Percentiles rank a stretch among this genome's conserved stretches.
Conservation (phyloP, 1,140 invertebrate species). For the Anastrepha obliqua region DNA sequence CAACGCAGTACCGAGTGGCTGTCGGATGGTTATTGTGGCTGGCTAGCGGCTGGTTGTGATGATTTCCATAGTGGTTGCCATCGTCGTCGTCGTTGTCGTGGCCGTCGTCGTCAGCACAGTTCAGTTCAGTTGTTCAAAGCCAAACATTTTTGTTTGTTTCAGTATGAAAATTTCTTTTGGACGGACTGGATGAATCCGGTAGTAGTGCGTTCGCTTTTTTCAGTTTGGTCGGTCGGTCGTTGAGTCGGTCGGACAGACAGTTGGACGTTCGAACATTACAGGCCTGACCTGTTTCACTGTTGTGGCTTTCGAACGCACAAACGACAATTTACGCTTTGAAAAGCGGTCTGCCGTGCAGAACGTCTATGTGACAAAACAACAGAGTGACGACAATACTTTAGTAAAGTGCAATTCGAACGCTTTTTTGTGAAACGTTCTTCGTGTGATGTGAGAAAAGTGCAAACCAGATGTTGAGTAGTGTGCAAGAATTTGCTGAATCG, state of each 20-base stretch:
- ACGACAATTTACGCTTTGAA: not conserved
- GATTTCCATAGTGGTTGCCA: conserved; percentile 6
- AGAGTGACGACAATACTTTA: conserved; percentile 3
- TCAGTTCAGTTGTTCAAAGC: conserved; percentile 33
- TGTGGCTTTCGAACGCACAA: conserved; percentile 36
- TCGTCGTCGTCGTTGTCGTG: not conserved
- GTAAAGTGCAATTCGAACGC: conserved; percentile 28
- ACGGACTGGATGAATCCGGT: conserved; percentile 52
- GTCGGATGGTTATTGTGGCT: conserved; percentile 10
- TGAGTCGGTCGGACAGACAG: not conserved
- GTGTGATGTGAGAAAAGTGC: conserved; percentile 19
- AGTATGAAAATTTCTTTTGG: conserved; percentile 59
- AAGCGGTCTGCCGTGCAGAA: not conserved
- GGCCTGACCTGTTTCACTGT: conserved; percentile 51
- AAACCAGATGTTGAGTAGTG: conserved; percentile 32
- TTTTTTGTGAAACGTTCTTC: conserved; percentile 1
- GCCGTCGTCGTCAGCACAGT: not conserved
- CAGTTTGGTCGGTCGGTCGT: conserved; percentile 20
- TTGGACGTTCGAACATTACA: not conserved
- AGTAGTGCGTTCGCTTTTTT: conserved; percentile 7
- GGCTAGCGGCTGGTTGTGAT: not conserved
- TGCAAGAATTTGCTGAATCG: conserved; percentile 40
- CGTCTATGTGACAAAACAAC: conserved; percentile 21
- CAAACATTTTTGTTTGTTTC: conserved; percentile 45
- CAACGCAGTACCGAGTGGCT: not conserved